These are phyloP conservation scores for Mesodorylaimus sp. DNA, from an alignment of 2,888 invertebrate genomes.

Conservation along the genomic window DNA sequence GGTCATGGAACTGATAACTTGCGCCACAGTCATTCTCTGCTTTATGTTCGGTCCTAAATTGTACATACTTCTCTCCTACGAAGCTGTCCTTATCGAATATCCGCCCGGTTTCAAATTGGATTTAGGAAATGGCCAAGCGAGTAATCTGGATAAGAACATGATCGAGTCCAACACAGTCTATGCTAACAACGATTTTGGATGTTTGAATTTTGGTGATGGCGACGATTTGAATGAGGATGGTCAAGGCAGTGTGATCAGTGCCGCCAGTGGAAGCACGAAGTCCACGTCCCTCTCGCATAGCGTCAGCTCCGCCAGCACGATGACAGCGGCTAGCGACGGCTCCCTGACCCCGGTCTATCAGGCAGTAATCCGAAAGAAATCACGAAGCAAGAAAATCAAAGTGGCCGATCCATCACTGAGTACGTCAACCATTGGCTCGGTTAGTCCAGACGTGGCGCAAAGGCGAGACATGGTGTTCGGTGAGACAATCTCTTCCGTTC, in stretches of 20 bases:
- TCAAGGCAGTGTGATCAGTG: neutral
- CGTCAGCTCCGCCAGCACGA: neutral
- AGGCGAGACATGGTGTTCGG: no score
- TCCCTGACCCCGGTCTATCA: neutral
- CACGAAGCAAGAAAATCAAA: slow-evolving; percentile 6
- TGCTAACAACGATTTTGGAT: neutral
- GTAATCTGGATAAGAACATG: no score
- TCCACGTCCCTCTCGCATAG: neutral
- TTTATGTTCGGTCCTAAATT: slow-evolving; percentile 28
- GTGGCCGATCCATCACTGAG: neutral
- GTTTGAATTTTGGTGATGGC: no score
- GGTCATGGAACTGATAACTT: slow-evolving; percentile 20
- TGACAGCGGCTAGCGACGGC: neutral
- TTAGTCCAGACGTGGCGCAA: no score
- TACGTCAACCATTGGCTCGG: no score
- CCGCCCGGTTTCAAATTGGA: slow-evolving; percentile 12
- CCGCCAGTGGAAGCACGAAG: neutral
- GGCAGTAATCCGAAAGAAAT: slow-evolving; percentile 9
- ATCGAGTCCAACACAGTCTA: neutral
- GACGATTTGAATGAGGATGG: neutral
- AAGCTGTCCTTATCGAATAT: slow-evolving; percentile 26
- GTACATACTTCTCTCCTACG: slow-evolving; percentile 27
- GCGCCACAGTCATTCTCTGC: slow-evolving; percentile 22
- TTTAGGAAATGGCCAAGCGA: no score
- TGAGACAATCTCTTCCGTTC: no score